Evolutionary conservation across 1,140 invertebrate species (phyloP).

Genomic region (Danaus melanippus): DNA sequence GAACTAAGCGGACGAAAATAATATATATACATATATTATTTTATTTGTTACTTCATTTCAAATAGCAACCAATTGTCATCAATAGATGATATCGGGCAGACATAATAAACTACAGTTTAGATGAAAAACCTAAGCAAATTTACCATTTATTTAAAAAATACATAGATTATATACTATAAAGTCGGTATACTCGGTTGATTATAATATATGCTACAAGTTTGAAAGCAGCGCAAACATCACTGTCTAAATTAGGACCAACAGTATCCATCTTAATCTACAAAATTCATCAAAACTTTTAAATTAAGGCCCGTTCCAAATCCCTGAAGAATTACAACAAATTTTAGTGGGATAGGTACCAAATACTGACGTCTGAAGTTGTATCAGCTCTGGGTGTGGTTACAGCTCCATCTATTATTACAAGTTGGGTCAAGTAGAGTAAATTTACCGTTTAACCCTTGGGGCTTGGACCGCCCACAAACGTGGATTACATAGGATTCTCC

Average conservation of each 20-base stretch:
- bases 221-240: neutral
- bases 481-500: conserved; percentile 26
- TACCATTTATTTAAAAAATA: too few species aligned
- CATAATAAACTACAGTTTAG: too few species aligned
- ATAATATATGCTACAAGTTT: too few species aligned
- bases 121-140: too few species aligned
- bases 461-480: conserved; percentile 17
- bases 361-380: conserved; percentile 21
- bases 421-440: conserved; percentile 27
- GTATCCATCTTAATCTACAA: conserved; percentile 12
- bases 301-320: conserved; percentile 15
- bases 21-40: too few species aligned
- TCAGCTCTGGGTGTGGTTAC: conserved; percentile 22
- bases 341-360: conserved; percentile 18
- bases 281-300: conserved; percentile 22
- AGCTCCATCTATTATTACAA: conserved; percentile 30
- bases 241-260: conserved; percentile 7
- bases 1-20: too few species aligned
- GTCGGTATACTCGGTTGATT: too few species aligned
- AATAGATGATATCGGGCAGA: too few species aligned
- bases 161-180: too few species aligned
- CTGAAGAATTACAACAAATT: conserved; percentile 22
- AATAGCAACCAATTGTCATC: too few species aligned
- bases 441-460: conserved; percentile 25
- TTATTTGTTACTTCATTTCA: too few species aligned